These are phyloP conservation scores for Phasianus colchicus DNA, from an alignment of 2,113 vertebrate species.

Conservation along the genomic window DNA sequence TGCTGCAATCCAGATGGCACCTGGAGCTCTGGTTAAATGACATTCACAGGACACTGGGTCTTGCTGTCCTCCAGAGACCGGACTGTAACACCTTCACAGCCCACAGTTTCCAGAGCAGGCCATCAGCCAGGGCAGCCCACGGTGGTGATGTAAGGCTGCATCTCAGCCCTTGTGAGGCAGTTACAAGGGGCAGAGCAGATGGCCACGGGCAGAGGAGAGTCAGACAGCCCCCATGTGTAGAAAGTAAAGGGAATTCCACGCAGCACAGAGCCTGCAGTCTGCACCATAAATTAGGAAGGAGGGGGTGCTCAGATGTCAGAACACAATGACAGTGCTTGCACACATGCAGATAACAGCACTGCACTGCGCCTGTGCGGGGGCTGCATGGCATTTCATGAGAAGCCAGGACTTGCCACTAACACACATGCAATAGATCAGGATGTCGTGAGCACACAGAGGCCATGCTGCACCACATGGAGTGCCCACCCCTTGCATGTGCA, in stretches of 20 bases:
- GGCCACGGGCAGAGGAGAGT: background rate
- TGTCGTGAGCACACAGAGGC: fast-evolving
- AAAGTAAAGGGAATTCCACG: background rate
- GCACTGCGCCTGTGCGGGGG: too few relatives aligned
- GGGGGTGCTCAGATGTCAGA: fast-evolving
- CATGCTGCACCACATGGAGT: fast-evolving
- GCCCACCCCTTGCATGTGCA: fast-evolving
- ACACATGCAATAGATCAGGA: background rate
- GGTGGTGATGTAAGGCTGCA: background rate
- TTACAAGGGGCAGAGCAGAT: background rate
- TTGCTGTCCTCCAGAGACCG: background rate
- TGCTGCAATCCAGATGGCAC: background rate
- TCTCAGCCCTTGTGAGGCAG: background rate
- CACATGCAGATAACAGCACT: fast-evolving
- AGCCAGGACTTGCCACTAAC: background rate
- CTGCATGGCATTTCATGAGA: background rate
- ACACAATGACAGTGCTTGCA: background rate
- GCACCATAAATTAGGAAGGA: background rate
- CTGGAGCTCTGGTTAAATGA: background rate
- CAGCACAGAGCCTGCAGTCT: background rate
- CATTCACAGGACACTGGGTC: background rate
- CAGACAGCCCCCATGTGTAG: fast-evolving
- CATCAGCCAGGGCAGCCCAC: background rate
- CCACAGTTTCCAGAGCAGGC: background rate
- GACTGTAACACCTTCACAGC: background rate